Conservation (phyloP, 2,797 vertebrate species). For the Falco rusticolus region DNA sequence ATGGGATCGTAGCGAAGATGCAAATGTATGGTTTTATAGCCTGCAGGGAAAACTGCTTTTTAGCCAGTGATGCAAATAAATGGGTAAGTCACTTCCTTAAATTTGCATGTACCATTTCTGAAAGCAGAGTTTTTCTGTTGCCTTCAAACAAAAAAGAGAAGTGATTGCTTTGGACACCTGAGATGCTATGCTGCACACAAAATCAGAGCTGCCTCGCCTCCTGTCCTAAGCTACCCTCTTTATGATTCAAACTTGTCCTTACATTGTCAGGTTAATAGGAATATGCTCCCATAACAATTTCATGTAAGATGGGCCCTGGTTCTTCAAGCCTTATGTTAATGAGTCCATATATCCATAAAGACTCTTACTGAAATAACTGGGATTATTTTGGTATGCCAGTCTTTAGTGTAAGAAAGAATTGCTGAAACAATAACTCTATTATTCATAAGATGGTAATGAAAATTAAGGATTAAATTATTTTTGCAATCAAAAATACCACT, state of each 20-base stretch:
- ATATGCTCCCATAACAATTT: background rate
- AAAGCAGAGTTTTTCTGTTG: conserved; percentile 5
- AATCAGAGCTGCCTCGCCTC: background rate
- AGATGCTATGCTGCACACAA: background rate
- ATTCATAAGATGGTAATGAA: background rate
- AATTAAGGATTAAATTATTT: background rate
- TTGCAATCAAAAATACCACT: background rate
- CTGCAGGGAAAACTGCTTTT: conserved; percentile 58
- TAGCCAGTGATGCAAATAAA: conserved; percentile 49
- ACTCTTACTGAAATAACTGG: background rate
- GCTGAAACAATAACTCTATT: background rate
- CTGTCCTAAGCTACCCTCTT: background rate
- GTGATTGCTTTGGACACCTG: conserved; percentile 39
- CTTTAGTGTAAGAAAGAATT: background rate
- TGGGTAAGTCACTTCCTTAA: conserved; percentile 45
- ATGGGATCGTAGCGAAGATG: background rate
- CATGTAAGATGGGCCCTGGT: background rate
- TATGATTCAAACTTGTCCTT: background rate
- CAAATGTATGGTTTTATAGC: conserved; percentile 7
- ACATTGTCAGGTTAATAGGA: background rate
- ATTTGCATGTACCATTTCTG: conserved; percentile 21
- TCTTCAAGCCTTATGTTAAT: background rate
- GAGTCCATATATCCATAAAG: background rate
- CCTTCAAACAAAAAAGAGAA: conserved; percentile 37
- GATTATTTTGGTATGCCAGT: background rate